Conservation (phyloP, 2,888 invertebrate species). For the Alentia gelatinosa region DNA sequence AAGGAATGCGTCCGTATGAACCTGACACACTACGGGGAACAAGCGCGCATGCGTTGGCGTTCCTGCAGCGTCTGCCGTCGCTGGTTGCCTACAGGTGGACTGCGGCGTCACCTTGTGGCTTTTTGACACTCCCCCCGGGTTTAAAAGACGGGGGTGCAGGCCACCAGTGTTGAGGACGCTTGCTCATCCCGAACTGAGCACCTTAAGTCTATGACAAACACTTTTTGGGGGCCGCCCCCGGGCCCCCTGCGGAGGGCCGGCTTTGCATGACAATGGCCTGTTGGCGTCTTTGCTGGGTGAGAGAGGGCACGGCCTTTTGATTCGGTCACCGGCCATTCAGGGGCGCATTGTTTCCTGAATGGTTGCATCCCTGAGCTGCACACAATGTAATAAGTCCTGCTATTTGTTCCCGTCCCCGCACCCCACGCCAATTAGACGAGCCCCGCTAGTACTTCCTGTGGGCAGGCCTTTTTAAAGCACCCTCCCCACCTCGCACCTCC, state of each 20-base stretch:
- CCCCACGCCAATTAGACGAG: constrained; percentile 40
- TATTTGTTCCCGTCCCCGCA: neutral
- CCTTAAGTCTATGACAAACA: constrained; percentile 52
- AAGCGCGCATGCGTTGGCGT: neutral
- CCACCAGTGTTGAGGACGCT: neutral
- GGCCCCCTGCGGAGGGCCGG: neutral
- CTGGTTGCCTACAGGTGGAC: neutral
- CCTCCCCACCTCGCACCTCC: neutral
- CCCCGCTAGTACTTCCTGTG: constrained; percentile 42
- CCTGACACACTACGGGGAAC: too few species aligned
- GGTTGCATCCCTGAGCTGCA: constrained; percentile 29
- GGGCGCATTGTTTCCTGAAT: constrained; percentile 42
- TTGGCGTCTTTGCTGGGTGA: constrained; percentile 41
- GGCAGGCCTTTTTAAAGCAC: constrained; percentile 14
- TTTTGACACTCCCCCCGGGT: constrained; percentile 20
- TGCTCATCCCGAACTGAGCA: constrained; percentile 48
- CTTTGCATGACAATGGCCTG: constrained; percentile 44
- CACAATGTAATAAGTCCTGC: constrained; percentile 48
- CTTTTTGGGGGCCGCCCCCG: neutral
- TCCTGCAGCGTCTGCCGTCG: neutral
- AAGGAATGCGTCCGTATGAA: too few species aligned
- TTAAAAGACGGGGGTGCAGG: neutral
- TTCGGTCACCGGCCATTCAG: constrained; percentile 11
- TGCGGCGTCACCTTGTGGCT: neutral
- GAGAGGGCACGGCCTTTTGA: constrained; percentile 47